Evolutionary conservation across 37 sponge, comb jelly and placozoan species (phyloP).

Genomic region (Cliona cf. orientalis): DNA sequence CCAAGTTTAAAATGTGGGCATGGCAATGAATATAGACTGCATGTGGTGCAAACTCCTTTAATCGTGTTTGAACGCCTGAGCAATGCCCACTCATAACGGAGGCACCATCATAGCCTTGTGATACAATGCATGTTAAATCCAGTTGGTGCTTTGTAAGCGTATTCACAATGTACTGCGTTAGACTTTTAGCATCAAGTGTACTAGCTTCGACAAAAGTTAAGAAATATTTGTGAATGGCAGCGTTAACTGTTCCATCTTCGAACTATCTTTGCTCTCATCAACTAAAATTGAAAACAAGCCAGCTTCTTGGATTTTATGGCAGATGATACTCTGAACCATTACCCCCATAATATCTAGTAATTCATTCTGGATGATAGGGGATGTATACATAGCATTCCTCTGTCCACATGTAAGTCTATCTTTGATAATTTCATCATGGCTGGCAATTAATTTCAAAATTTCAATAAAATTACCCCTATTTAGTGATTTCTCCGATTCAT

Average conservation of each 20-base stretch:
- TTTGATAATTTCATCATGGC: constrained; percentile 52
- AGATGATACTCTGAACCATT: constrained; percentile 26
- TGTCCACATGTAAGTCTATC: constrained; percentile 31
- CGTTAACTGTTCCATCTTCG: constrained; percentile 47
- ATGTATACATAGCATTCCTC: constrained; percentile 52
- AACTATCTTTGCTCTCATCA: constrained; percentile 52
- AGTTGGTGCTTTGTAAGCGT: constrained; percentile 34
- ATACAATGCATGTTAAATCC: constrained; percentile 20
- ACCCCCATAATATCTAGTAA: constrained; percentile 46
- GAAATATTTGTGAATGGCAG: constrained; percentile 28
- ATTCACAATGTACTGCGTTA: constrained; percentile 39
- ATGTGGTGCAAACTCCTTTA: constrained; percentile 40
- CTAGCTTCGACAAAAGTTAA: constrained; percentile 46
- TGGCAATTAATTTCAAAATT: constrained; percentile 35
- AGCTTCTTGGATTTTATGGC: constrained; percentile 22
- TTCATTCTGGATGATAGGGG: constrained; percentile 43
- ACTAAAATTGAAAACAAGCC: constrained; percentile 30
- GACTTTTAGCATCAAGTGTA: constrained; percentile 33
- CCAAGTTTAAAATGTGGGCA: constrained; percentile 44
- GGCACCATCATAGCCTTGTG: constrained; percentile 58
- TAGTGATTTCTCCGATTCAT: constrained; percentile 22
- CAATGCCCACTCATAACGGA: constrained; percentile 63
- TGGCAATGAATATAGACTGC: too few species aligned
- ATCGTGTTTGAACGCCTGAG: constrained; percentile 50
- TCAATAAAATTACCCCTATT: constrained; percentile 65